Conservation (phyloP, 2,888 invertebrate genomes). For the Isotomurus palustris region DNA sequence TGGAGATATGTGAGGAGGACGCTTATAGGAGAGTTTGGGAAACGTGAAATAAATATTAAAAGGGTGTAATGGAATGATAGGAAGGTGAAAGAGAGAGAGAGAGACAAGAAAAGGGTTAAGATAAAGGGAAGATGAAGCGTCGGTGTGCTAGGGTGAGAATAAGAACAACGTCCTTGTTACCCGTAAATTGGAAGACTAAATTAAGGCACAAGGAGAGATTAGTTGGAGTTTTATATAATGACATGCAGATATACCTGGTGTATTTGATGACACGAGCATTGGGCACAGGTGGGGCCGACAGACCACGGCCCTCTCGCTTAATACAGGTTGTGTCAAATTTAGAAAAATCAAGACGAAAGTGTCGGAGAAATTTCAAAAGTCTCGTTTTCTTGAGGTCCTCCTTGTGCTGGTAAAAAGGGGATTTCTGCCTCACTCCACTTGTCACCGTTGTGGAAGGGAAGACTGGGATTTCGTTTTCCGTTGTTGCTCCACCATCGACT, state of each 20-base stretch:
- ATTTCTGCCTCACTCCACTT: conserved; percentile 24
- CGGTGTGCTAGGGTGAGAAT: too few species aligned
- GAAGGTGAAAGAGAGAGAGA: not conserved
- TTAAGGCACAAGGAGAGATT: too few species aligned
- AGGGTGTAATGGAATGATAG: too few species aligned
- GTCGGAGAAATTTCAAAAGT: conserved; percentile 45
- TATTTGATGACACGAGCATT: conserved; percentile 44
- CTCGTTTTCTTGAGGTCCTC: conserved; percentile 39
- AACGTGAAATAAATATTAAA: too few species aligned
- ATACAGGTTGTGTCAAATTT: conserved; percentile 46
- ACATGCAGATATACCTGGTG: conserved; percentile 38
- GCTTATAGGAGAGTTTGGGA: too few species aligned
- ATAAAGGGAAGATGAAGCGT: too few species aligned
- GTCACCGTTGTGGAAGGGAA: conserved; percentile 40
- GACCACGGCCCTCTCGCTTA: conserved; percentile 42
- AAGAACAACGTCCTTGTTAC: too few species aligned
- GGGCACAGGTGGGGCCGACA: conserved; percentile 42
- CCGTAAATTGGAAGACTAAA: too few species aligned
- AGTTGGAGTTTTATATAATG: too few species aligned
- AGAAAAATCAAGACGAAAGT: conserved; percentile 46
- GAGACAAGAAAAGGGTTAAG: conserved; percentile 3
- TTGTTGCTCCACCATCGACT: conserved; percentile 22
- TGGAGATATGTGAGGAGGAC: too few species aligned
- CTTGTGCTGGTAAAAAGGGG: conserved; percentile 16
- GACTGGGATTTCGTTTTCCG: conserved; percentile 44